Base-by-base conservation (phyloP, 1,140 invertebrate species). In the Drosophila ficusphila region DNA sequence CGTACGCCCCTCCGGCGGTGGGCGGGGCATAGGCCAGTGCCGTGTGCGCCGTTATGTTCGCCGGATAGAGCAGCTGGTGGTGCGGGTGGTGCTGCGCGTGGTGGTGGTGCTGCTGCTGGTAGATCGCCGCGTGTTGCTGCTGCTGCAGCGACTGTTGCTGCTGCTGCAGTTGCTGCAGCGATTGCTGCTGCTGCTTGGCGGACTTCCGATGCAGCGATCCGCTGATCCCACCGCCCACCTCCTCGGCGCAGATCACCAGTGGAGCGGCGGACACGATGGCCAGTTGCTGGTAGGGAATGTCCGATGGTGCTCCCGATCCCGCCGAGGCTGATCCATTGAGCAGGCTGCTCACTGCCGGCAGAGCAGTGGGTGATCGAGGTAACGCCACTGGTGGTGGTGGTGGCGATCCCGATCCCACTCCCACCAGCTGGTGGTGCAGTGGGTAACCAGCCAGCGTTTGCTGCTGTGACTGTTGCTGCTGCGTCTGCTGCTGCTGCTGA, bases 31-130 rank as follows among this genome's bases (percentile, higher is more conserved):
- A 91, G 18, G 90, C 79, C 36, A 90, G 47, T 0, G 90, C 83
- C 39, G 89, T 92, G 90, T 93, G 93, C 86, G 92, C 92, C 90
- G 93, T 93, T 25, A 91, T 91, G 34, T 90, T 91, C 52, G 90
- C 78, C 74, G 90, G 92, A 69, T 85, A 92, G 33, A 75, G 65
- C 49, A 71, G n/a, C 39, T 68, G 72, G 6, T 70, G 67, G 4
- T 70, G 58, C 51, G 75, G 92, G 44, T 72, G 92, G 92, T 92
- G 92, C 92, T 93, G 93, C 90, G 89, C 86, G 57, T 76, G 73
- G 36, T 62, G 61, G 8, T 67, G 62, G 34, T 60, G 21, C 62
- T 89, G 90, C 68, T 91, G 79, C 38, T 83, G 79, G 31, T 85
- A 76, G 14, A 79, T 60, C 44, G 52, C 57, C 44, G 52, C 57